Percentiles rank a stretch among this genome's conserved stretches.
Evolutionary conservation across 2,888 invertebrate species (phyloP).

Genomic region (Ophion slaviceki): DNA sequence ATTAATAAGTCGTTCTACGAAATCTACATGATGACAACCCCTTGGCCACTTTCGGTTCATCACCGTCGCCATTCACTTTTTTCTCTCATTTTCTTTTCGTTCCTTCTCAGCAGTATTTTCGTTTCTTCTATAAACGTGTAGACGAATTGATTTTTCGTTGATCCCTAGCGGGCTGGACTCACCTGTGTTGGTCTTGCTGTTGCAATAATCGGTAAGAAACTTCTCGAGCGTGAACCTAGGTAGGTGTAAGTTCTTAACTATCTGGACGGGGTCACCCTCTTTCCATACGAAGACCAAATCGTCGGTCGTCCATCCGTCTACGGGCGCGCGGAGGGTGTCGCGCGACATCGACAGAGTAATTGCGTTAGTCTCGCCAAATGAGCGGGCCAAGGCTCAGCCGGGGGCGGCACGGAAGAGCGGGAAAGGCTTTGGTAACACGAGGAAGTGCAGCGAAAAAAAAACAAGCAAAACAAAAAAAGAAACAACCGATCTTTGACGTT

Average conservation of each 20-base stretch:
- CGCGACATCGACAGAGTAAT: constrained; percentile 48
- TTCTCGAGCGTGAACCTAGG: constrained; percentile 97
- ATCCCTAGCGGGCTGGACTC: constrained; percentile 75
- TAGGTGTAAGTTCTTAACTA: constrained; percentile 96
- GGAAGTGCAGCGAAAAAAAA: neutral
- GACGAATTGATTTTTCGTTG: neutral
- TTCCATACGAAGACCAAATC: constrained; percentile 99
- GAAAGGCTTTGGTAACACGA: neutral
- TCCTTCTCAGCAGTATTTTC: neutral
- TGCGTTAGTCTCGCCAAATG: constrained; percentile 34
- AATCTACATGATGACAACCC: neutral
- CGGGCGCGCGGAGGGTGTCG: neutral
- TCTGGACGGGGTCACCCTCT: constrained; percentile 97
- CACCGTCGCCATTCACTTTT: neutral
- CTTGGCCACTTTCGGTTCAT: neutral
- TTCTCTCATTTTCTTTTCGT: neutral
- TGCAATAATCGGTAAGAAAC: constrained; percentile 97
- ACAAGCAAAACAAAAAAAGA: constrained; percentile 3
- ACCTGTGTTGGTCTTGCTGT: constrained; percentile 99
- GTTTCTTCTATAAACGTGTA: neutral
- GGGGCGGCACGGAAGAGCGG: neutral
- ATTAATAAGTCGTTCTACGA: neutral
- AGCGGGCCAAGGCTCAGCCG: neutral
- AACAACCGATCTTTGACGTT: constrained; percentile 59
- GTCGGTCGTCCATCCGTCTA: constrained; percentile 99